Conservation (phyloP, 2,888 invertebrate species). For the Lepidonotus clava region DNA sequence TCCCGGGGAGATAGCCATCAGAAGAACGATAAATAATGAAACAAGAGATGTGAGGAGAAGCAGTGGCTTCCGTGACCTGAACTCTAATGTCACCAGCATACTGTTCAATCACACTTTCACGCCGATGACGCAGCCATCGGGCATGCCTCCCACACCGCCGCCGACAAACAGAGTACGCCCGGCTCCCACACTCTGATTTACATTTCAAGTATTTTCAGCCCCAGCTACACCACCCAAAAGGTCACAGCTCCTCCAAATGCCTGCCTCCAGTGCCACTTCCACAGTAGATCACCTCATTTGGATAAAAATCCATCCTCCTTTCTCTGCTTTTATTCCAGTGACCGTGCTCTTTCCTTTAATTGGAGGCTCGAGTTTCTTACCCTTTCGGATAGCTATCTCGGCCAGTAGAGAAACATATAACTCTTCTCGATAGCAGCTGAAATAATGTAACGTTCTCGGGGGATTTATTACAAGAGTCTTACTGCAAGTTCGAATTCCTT, state of each 20-base stretch:
- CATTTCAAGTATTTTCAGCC: constrained; percentile 34
- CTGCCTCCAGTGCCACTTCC: neutral
- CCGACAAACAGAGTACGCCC: neutral
- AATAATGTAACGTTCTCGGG: too few species aligned
- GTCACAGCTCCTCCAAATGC: neutral
- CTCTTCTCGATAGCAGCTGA: too few species aligned
- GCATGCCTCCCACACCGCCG: neutral
- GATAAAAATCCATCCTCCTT: neutral
- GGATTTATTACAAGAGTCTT: too few species aligned
- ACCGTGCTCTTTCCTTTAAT: neutral
- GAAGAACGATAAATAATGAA: constrained; percentile 50
- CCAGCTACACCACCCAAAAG: neutral
- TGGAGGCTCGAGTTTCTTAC: neutral
- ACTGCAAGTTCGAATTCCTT: too few species aligned
- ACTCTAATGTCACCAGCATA: constrained; percentile 26
- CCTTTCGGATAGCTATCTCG: too few species aligned
- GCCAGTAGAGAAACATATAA: too few species aligned
- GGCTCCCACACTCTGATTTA: constrained; percentile 2
- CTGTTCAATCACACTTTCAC: constrained; percentile 38
- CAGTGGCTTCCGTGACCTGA: constrained; percentile 42
- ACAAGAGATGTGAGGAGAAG: constrained; percentile 39
- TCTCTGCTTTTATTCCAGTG: neutral
- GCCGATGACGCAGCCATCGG: neutral
- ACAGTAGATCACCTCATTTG: neutral
- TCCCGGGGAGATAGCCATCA: constrained; percentile 33